Base-by-base conservation (phyloP, 2,888 invertebrate species). In the Dynastes tityus region DNA sequence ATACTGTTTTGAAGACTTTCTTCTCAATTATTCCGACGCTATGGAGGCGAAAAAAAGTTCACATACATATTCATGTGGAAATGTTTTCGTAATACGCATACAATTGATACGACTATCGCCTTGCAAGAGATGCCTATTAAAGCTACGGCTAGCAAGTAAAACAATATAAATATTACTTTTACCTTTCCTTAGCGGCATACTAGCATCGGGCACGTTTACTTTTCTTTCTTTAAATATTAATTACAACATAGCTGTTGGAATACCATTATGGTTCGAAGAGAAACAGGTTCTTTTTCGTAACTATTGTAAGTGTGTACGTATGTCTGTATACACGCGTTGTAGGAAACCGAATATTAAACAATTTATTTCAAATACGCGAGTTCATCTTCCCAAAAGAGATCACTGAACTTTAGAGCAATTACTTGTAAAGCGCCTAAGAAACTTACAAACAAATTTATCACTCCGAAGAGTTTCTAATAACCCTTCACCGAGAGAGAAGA, bases 201-300 rank as follows among this genome's bases (percentile, higher is more conserved):
- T 8, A 40, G 37, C 58, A 40, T 29, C 58, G 40, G 16, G 40
- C 73, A 73, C 73, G 58, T 73, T 73, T 73, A 73, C 73, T 73
- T 73, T 73, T 73, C 73, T 73, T 73, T 73, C 58, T 73, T 73
- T 73, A 73, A 73, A 73, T 73, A 73, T 73, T 73, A 73, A 73
- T 73, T 73, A 73, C 73, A 58, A 58, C 58, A 58, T 40, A 53
- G 45, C 73, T 73, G 32, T 8, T 73, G 58, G 58, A 73, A 61
- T 73, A 53, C 40, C 40, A 73, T 58, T 73, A 73, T 58, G 73
- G 58, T 13, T 40, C 22, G 37, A 71, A 37, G 58, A 73, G 73
- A 58, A 40, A 73, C 58, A 73, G 58, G 73, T 73, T 58, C 29
- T 22, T 58, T 73, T 73, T 73, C 55, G 58, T 58, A 40, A 73